Conservation (phyloP, 2,113 vertebrate species). For the Alosa alosa region DNA sequence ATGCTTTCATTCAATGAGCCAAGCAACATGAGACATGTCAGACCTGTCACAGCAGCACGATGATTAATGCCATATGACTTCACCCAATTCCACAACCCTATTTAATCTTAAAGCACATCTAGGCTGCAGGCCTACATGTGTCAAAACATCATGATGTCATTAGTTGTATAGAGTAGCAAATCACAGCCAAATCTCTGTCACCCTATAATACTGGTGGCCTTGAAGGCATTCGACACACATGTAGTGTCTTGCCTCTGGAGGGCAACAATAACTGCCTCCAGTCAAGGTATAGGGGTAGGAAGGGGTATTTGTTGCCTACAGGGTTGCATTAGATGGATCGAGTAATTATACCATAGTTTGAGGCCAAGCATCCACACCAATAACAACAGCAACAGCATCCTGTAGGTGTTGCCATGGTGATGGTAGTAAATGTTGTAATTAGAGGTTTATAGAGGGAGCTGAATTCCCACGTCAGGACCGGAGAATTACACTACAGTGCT, state of each 20-base stretch:
- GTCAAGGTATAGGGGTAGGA: background rate
- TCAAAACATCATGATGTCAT: background rate
- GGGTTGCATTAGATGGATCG: background rate
- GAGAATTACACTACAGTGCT: conserved; percentile 44
- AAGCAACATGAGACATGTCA: background rate
- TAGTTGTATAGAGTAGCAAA: background rate
- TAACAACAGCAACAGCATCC: conserved; percentile 33
- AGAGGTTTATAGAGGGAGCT: conserved; percentile 59
- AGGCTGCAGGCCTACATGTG: background rate
- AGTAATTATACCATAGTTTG: background rate
- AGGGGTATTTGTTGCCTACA: too few relatives aligned
- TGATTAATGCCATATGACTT: conserved; percentile 14
- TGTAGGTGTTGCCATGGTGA: conserved; percentile 47
- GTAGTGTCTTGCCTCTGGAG: background rate
- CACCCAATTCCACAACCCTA: background rate
- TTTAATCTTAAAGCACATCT: background rate
- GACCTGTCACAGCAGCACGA: background rate
- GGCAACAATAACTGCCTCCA: background rate
- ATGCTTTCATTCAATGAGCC: background rate
- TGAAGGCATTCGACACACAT: background rate
- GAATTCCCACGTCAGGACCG: conserved; percentile 46
- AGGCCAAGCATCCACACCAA: conserved; percentile 18
- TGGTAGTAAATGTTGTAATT: conserved; percentile 39
- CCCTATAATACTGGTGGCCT: background rate
- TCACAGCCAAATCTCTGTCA: background rate